Evolutionary conservation across 1,140 invertebrate genomes (phyloP), one percentile per base, ranked within the genome.

Genomic region (Zophobas morio): DNA sequence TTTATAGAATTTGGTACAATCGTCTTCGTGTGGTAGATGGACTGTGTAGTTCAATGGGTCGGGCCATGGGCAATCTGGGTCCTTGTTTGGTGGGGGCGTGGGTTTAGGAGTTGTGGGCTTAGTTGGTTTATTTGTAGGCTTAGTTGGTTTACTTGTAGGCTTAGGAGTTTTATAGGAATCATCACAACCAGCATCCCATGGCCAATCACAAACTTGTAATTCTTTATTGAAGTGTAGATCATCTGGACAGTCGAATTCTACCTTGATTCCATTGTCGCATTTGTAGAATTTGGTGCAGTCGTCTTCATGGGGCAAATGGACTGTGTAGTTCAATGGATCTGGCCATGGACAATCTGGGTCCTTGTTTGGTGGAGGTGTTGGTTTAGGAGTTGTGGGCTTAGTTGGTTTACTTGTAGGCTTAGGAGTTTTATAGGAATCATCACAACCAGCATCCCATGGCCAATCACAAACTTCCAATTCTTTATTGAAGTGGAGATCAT

Each of bases 1-100:
- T 77, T 87, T 87, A 83, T 88, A 92, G 84, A 89, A 93, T 36
- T 87, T 83, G 0, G 81, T 79, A 76, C 90, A 91, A 70, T 89
- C 84, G 0, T 79, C 84, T 47, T 88, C 88, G 70, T 91, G 88
- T 0, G 89, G 87, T 1, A 90, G 77, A 1, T 87, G 83, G 0
- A 86, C 54, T 4, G 63, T 70, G 4, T 72, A 6, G 32, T 60
- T 71, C 3, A 74, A 54, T 33, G 66, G 46, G 60, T 77, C 66
- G 74, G 72, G 56, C 56, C 56, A 57, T 33, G 56, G 56, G 35
- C 56, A 57, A 1, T 57, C 39, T 6, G 60, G 60, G 8, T 51
- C 40, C 20, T 20, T 20, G 20, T 20, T 20, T 6, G 73, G 51
- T 51, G 57, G 49, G 4, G 46, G 42, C 20, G 36, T 57, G 60